Conservation (phyloP, 2,797 vertebrate species). For the Gobionotothen gibberifrons region DNA sequence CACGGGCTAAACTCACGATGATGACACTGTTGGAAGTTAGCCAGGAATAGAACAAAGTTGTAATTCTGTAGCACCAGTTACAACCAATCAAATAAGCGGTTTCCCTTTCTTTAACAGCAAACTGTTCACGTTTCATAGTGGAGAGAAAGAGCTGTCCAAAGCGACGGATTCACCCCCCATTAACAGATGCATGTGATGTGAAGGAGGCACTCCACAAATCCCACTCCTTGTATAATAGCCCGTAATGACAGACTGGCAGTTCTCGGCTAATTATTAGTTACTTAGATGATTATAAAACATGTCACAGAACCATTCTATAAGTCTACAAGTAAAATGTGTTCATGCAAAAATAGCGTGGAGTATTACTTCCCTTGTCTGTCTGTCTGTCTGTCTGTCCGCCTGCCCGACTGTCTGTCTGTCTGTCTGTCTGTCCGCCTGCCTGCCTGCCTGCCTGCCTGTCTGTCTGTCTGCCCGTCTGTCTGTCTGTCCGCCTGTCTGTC, state of each 20-base stretch:
- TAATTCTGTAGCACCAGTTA: neutral
- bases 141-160: neutral
- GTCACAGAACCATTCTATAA: neutral
- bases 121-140: neutral
- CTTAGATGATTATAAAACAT: no score
- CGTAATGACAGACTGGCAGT: no score
- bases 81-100: neutral
- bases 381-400: no score
- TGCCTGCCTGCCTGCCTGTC: no score
- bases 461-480: no score
- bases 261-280: no score
- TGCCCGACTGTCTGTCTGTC: no score
- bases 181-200: neutral
- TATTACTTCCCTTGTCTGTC: neutral
- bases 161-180: neutral
- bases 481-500: no score
- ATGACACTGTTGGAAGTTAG: neutral
- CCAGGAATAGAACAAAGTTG: neutral
- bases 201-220: neutral
- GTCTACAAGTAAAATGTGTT: neutral
- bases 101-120: neutral
- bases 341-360: conserved; percentile 15
- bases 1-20: conserved; percentile 9
- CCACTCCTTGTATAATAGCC: no score
- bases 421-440: no score